Evolutionary conservation across 1,140 invertebrate genomes (phyloP).

Genomic region (Acyrthosiphon pisum): DNA sequence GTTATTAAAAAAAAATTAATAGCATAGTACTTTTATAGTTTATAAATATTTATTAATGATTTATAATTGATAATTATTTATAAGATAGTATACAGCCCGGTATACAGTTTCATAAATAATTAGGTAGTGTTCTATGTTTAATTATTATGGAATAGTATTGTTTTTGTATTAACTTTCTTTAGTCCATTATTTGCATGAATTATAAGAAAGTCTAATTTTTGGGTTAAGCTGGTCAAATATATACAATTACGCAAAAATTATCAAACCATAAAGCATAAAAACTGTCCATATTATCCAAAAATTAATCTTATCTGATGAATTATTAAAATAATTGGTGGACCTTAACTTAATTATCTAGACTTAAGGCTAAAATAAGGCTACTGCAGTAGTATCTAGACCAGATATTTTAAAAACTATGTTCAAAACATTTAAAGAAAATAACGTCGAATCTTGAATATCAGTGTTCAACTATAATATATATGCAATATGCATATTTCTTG

Average conservation of each 20-base stretch:
- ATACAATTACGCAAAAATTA: constrained; percentile 24
- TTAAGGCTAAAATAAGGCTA: constrained; percentile 4
- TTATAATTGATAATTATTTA: too few relatives aligned
- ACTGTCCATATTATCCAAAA: background rate
- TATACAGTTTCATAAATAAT: background rate
- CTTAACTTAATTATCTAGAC: background rate
- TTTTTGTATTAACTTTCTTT: background rate
- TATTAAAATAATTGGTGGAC: background rate
- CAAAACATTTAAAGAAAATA: background rate
- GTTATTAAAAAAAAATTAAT: too few relatives aligned
- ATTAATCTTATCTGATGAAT: background rate
- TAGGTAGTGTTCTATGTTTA: background rate
- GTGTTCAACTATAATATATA: background rate
- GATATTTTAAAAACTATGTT: background rate
- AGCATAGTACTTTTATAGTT: too few relatives aligned
- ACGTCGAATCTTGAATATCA: background rate
- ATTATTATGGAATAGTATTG: background rate
- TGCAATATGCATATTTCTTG: too few relatives aligned
- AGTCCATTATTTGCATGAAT: background rate
- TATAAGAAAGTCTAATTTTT: background rate
- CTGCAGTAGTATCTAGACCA: background rate
- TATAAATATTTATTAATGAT: too few relatives aligned
- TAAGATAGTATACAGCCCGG: too few relatives aligned
- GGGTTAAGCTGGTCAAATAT: background rate
- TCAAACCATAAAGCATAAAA: background rate